Evolutionary conservation across 2,888 invertebrate genomes (phyloP), one percentile per base, ranked within the genome.

Genomic region (Cyclophora albipunctata): DNA sequence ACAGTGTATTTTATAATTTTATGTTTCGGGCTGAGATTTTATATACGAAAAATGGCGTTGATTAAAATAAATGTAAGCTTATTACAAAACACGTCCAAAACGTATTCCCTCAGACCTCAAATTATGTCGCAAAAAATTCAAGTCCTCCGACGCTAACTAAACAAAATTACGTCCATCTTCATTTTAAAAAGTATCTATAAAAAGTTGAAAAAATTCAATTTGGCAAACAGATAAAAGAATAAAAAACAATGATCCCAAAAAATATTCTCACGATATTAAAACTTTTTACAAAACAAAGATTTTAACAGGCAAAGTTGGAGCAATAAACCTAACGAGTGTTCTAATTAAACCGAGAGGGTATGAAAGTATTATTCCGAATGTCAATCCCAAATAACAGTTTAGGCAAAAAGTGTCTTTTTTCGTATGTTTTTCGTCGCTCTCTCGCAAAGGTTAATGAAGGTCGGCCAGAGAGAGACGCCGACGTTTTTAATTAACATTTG

Each of bases 401-500:
- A 57, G 53, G 67, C 69, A 66, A 69, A 72, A 72, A 71, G 63
- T 63, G 60, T 52, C 20, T 20, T 20, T 20, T 20, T 20, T 20
- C 20, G 50, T 48, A 55, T 64, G 60, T 57, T 59, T 51, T 54
- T 59, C 58, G 58, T 63, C 59, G 62, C 63, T 49, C 55, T 46
- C 57, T 63, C 60, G 49, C 54, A 59, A 63, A 56, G 53, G 62
- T 62, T 63, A 64, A 60, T 59, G 52, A 54, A 52, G 56, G 54
- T 60, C 59, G 49, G 67, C 45, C 57, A 46, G 58, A 67, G 58
- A 59, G 63, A 59, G 66, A 66, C 47, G 40, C 37, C 35, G 54
- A 58, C 50, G 56, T 64, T 67, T 37, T 72, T 70, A 73, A 72
- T 73, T 72, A 73, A 72, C 65, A 63, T 60, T 58, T 54, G 62